Conservation (phyloP, 2,113 vertebrate genomes). For the Eclectus roratus region DNA sequence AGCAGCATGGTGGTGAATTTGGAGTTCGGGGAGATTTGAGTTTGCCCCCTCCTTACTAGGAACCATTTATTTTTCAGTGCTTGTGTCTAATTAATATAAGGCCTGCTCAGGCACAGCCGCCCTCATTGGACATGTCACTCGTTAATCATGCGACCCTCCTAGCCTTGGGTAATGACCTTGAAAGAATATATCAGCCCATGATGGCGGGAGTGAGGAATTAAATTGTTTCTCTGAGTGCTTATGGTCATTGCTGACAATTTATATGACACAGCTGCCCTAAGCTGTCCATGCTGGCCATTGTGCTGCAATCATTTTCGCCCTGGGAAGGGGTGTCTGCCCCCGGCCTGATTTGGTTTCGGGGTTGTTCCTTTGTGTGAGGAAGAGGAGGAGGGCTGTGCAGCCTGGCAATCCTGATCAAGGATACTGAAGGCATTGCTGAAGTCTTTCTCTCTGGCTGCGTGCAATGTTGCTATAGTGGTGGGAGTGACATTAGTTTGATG, state of each 20-base stretch:
- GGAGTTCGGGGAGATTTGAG: constrained; percentile 48
- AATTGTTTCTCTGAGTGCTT: constrained; percentile 99
- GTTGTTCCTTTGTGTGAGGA: constrained; percentile 52
- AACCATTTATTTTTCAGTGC: constrained; percentile 83
- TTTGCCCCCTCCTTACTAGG: constrained; percentile 74
- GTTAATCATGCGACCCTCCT: constrained; percentile 99
- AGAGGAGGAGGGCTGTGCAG: constrained; percentile 17
- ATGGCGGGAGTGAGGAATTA: constrained; percentile 97
- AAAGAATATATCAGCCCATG: constrained; percentile 99
- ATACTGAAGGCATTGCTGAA: neutral
- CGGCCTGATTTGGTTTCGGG: neutral
- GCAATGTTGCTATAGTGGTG: neutral
- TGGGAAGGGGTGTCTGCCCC: constrained; percentile 40
- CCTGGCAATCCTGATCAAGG: constrained; percentile 4
- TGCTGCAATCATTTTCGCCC: constrained; percentile 74
- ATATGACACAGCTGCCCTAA: constrained; percentile 87
- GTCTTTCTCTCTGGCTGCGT: neutral
- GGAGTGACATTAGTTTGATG: neutral
- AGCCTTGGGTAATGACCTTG: constrained; percentile 99
- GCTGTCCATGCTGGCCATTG: constrained; percentile 70
- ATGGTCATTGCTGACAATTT: constrained; percentile 97
- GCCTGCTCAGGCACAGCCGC: constrained; percentile 88
- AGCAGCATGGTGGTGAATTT: neutral
- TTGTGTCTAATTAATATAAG: constrained; percentile 96
- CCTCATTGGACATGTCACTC: constrained; percentile 95